Percentiles rank a stretch among this genome's conserved stretches.
Evolutionary conservation across 2,113 vertebrate species (phyloP).

Genomic region (Ptychochromis oligacanthus): DNA sequence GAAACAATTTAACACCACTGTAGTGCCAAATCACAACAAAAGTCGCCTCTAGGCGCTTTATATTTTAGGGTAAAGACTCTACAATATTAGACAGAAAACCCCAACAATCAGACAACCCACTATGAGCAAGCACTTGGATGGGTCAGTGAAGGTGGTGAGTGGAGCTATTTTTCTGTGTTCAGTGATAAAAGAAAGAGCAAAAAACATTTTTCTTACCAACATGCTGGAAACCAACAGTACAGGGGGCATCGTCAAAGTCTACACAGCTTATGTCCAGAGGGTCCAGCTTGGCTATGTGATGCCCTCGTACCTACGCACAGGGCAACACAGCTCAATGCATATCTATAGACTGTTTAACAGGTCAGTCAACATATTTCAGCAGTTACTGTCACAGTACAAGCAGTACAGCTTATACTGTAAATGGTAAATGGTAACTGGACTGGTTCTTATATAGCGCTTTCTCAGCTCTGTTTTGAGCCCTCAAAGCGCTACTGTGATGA

Average conservation of each 20-base stretch:
- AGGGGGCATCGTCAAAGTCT: constrained; percentile 92
- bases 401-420: too few relatives aligned
- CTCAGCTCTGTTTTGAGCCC: too few relatives aligned
- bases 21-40: too few relatives aligned
- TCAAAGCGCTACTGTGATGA: background rate
- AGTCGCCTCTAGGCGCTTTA: too few relatives aligned
- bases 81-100: too few relatives aligned
- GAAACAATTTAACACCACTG: too few relatives aligned
- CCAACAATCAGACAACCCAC: too few relatives aligned
- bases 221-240: constrained; percentile 88
- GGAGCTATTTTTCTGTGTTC: background rate
- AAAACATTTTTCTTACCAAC: constrained; percentile 86
- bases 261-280: constrained; percentile 97
- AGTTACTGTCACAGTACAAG: too few relatives aligned
- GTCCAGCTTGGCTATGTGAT: constrained; percentile 95
- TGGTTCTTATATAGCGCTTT: too few relatives aligned
- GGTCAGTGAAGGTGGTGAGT: background rate
- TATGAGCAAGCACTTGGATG: too few relatives aligned
- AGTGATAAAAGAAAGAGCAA: background rate
- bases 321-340: constrained; percentile 10
- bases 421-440: too few relatives aligned
- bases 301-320: constrained; percentile 92
- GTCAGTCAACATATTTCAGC: background rate
- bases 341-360: background rate
- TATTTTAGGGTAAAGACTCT: too few relatives aligned